Conservation (phyloP, 2,888 invertebrate genomes). For the Acanthosepion pharaonis region DNA sequence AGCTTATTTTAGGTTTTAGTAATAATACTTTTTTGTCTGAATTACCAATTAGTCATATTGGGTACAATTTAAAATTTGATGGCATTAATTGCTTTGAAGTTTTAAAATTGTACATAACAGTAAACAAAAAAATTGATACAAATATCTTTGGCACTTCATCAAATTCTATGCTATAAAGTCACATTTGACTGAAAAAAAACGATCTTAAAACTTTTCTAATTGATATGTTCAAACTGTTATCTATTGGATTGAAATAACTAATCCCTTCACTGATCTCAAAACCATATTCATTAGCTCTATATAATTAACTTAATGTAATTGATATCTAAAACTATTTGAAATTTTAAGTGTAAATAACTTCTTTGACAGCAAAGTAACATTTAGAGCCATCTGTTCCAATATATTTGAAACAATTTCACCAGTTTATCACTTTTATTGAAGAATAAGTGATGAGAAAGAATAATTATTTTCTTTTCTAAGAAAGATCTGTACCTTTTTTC, state of each 20-base stretch:
- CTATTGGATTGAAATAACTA: neutral
- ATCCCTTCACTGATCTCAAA: neutral
- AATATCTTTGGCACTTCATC: too few species aligned
- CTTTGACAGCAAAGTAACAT: neutral
- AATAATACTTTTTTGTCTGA: too few species aligned
- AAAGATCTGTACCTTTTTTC: neutral
- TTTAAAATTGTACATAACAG: too few species aligned
- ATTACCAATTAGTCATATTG: too few species aligned
- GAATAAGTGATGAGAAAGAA: neutral
- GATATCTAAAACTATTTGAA: neutral
- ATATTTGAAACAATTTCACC: too few species aligned
- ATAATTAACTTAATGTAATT: neutral
- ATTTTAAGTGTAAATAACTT: neutral
- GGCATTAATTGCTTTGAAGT: too few species aligned
- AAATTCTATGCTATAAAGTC: too few species aligned
- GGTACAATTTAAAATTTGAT: too few species aligned
- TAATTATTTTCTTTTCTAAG: neutral
- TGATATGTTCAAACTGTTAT: neutral
- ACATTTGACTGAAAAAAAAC: too few species aligned
- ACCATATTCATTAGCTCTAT: neutral
- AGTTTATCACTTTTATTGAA: neutral
- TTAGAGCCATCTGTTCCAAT: neutral
- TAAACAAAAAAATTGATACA: too few species aligned
- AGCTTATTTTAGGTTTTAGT: too few species aligned
- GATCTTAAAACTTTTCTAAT: too few species aligned